Evolutionary conservation across 2,113 vertebrate genomes (phyloP).

Genomic region (Urocynchramus pylzowi): DNA sequence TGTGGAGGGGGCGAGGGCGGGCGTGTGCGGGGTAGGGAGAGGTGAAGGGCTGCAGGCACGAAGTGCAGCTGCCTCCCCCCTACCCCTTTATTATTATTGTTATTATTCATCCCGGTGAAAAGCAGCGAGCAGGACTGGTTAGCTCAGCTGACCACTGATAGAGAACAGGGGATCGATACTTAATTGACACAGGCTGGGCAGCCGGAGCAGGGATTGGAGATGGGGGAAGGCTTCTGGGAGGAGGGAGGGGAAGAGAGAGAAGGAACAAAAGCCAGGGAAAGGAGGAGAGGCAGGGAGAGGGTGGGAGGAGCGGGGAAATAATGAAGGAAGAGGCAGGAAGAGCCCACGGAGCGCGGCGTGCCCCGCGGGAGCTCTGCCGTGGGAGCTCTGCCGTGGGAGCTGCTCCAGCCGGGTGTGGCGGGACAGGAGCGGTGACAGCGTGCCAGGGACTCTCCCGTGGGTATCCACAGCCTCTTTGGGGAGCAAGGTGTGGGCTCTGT

Average conservation of each 20-base stretch:
- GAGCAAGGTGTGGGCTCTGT: accelerated
- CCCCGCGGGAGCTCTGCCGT: neutral
- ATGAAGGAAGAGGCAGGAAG: neutral
- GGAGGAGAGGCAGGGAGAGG: slow-evolving; percentile 27
- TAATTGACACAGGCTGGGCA: slow-evolving; percentile 64
- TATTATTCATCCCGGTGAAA: slow-evolving; percentile 62
- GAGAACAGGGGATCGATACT: slow-evolving; percentile 62
- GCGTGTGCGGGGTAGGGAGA: slow-evolving; percentile 5
- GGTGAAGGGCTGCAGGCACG: slow-evolving; percentile 61
- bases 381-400: neutral
- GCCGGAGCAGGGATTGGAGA: slow-evolving; percentile 47
- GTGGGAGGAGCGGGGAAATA: slow-evolving; percentile 31
- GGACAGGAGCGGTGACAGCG: neutral
- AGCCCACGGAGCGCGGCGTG: neutral
- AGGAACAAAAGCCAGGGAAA: slow-evolving; percentile 40
- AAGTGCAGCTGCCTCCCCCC: slow-evolving; percentile 45
- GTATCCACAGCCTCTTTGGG: accelerated
- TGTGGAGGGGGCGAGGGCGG: slow-evolving; percentile 49
- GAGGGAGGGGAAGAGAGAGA: slow-evolving; percentile 49
- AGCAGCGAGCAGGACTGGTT: slow-evolving; percentile 61
- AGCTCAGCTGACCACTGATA: slow-evolving; percentile 69
- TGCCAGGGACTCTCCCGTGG: accelerated
- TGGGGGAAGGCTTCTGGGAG: slow-evolving; percentile 30
- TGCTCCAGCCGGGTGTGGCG: accelerated
- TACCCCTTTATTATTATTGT: slow-evolving; percentile 55